phyloP scores from a whole-genome alignment of 2,797 vertebrate species.

The Oceanodroma leucorhoa region DNA sequence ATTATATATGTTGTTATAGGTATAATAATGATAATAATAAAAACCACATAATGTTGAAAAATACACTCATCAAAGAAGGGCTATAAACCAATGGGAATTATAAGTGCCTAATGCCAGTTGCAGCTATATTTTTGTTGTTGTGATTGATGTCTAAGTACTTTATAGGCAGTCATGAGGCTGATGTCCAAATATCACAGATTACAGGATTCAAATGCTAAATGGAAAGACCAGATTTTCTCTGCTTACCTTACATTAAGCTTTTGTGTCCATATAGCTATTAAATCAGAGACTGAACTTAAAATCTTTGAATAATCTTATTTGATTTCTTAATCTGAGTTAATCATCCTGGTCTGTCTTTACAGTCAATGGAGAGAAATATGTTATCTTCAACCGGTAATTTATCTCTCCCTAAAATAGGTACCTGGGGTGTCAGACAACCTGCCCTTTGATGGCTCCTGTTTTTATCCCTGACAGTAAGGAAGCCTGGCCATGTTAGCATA shows the following conservation, averaged over 20 bases:
- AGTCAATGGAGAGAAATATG: background rate
- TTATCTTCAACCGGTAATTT: background rate
- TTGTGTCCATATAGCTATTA: background rate
- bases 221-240: background rate
- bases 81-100: background rate
- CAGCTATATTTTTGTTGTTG: background rate
- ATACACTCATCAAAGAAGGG: background rate
- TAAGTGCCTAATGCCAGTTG: background rate
- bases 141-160: background rate
- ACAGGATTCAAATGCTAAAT: background rate
- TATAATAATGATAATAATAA: background rate
- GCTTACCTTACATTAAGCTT: background rate
- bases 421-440: background rate
- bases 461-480: background rate
- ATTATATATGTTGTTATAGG: background rate
- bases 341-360: background rate
- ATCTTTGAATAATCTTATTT: background rate
- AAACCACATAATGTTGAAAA: background rate
- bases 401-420: background rate
- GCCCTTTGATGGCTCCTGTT: background rate
- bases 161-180: background rate
- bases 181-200: background rate
- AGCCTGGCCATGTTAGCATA: background rate
- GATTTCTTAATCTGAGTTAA: background rate
- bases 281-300: background rate